Base-by-base conservation (phyloP, 2,113 vertebrate species). In the Chaetorhynchus papuensis region DNA sequence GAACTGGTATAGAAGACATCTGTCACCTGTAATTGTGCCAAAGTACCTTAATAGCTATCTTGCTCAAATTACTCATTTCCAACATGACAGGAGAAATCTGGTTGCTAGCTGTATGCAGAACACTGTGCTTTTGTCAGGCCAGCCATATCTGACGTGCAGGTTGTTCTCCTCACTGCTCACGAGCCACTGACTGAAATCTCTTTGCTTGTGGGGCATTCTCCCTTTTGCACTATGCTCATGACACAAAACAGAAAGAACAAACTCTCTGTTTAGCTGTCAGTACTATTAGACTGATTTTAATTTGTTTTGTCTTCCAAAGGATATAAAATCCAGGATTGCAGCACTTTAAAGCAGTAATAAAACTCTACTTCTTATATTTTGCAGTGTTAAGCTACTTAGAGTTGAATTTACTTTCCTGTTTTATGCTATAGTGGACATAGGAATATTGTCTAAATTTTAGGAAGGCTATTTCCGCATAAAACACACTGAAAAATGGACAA, bases 31-130 rank as follows among this genome's bases (percentile, higher is more conserved):
- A 88, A 85, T 27, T 16, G 42, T 3, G 10, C 47, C 52, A 64
- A 92, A 86, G 16, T 77, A 60, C 31, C 35, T 44, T 68, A 85
- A 76, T 37, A 90, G 33, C 28, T 83, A 9, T 66, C 44, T 61
- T 86, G 5, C 21, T 94, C 2, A 1, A 50, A 87, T 92, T 89
- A 82, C 44, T 93, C 14, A 57, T 81, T 92, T 71, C 26, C 41
- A 94, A 15, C 23, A 53, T 49, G 71, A 93, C 35, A 81, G 54
- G 49, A 90, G 87, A 90, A 89, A 53, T 45, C 60, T 78, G 35
- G 19, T 88, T 92, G 47, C 6, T 6, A 42, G 35, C 41, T 37
- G 11, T 49, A 24, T 15, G 37, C 26, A 44, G 56, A 78, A 16
- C 30, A 33, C 27, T 54, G 21, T 27, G 31, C 17, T 83, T 91